These are phyloP conservation scores for Astropecten irregularis DNA, from an alignment of 53 echinoderm and acorn worm species.

Conservation along the genomic window DNA sequence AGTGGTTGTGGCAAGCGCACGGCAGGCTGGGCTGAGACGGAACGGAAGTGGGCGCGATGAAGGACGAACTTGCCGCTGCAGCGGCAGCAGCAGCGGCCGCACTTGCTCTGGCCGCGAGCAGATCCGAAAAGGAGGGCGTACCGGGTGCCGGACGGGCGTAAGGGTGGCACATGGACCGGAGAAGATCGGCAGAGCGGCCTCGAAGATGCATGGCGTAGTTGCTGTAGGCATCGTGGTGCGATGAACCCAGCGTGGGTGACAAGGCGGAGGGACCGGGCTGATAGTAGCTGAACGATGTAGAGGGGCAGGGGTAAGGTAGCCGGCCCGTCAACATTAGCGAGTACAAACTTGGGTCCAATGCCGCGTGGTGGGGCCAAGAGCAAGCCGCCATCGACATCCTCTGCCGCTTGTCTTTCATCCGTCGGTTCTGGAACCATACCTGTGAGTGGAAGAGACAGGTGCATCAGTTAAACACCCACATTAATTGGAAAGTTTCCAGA, in stretches of 20 bases:
- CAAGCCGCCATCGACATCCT: slow-evolving; percentile 96
- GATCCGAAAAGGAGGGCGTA: slow-evolving; percentile 21
- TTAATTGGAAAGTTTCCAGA: no score
- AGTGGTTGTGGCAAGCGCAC: slow-evolving; percentile 37
- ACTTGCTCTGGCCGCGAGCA: slow-evolving; percentile 25
- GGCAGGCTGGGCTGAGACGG: slow-evolving; percentile 19
- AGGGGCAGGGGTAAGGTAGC: slow-evolving; percentile 80
- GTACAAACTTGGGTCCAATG: slow-evolving; percentile 87
- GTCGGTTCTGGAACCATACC: slow-evolving; percentile 99
- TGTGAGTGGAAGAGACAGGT: slow-evolving; percentile 30
- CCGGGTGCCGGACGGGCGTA: slow-evolving; percentile 56
- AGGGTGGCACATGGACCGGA: slow-evolving; percentile 68
- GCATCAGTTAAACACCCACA: no score
- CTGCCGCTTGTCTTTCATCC: slow-evolving; percentile 97
- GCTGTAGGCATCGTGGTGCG: slow-evolving; percentile 62
- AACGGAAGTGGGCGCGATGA: slow-evolving; percentile 36
- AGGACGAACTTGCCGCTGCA: slow-evolving; percentile 25
- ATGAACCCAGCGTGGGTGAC: slow-evolving; percentile 44
- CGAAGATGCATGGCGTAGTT: slow-evolving; percentile 93
- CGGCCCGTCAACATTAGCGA: slow-evolving; percentile 84
- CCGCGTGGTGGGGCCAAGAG: slow-evolving; percentile 94
- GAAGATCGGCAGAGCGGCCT: slow-evolving; percentile 76
- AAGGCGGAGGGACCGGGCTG: slow-evolving; percentile 63
- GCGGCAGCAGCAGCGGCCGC: neutral
- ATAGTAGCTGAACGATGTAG: slow-evolving; percentile 74